These are phyloP conservation scores for Parnassius orleans DNA, from an alignment of 2,888 invertebrate genomes.

Conservation along the genomic window DNA sequence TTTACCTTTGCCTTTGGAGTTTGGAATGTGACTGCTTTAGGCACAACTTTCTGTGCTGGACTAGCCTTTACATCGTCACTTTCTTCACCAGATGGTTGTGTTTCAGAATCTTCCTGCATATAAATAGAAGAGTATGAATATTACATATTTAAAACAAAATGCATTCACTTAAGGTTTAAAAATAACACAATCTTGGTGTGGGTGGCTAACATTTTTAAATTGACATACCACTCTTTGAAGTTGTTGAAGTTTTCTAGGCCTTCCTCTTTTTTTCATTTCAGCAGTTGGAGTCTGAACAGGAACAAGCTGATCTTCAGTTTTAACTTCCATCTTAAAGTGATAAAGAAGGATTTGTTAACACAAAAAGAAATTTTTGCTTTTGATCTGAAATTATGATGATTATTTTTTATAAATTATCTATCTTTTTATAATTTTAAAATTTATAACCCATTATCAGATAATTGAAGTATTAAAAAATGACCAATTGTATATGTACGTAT, in stretches of 20 bases:
- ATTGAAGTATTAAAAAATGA: too few relatives aligned
- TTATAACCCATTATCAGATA: too few relatives aligned
- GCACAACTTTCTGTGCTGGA: conserved; percentile 43
- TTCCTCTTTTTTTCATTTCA: conserved; percentile 58
- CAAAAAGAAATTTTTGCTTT: not conserved
- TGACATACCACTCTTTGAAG: conserved; percentile 22
- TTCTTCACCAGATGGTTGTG: conserved; percentile 69
- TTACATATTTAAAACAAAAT: too few relatives aligned
- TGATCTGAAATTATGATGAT: too few relatives aligned
- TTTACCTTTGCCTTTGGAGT: conserved; percentile 49
- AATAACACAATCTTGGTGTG: too few relatives aligned
- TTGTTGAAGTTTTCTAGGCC: conserved; percentile 60
- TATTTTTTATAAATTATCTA: too few relatives aligned
- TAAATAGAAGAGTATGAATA: not conserved
- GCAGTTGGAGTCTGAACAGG: conserved; percentile 51
- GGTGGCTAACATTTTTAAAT: not conserved
- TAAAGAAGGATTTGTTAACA: not conserved
- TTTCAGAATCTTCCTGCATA: conserved; percentile 66
- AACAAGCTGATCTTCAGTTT: conserved; percentile 68
- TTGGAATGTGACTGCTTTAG: conserved; percentile 45
- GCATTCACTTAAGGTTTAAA: too few relatives aligned
- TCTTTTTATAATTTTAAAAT: too few relatives aligned
- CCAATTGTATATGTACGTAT: too few relatives aligned
- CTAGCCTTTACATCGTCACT: conserved; percentile 61
- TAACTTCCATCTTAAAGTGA: conserved; percentile 61